Evolutionary conservation across 2,113 vertebrate genomes (phyloP).

Genomic region (Elaphurus davidianus): DNA sequence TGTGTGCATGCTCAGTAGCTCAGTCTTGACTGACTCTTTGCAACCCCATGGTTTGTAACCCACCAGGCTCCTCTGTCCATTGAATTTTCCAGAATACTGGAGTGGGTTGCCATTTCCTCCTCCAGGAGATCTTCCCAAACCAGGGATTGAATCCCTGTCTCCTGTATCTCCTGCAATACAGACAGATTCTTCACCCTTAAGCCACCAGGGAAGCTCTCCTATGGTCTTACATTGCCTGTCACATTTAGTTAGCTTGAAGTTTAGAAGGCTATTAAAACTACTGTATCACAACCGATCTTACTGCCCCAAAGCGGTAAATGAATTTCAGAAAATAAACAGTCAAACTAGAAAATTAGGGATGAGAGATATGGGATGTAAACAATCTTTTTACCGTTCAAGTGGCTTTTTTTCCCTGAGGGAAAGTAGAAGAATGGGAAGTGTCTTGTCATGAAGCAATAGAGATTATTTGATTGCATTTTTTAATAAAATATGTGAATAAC

Average conservation of each 20-base stretch:
- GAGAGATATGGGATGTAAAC: background rate
- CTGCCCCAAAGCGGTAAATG: background rate
- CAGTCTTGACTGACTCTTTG: background rate
- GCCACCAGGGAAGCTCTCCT: background rate
- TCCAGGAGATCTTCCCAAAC: background rate
- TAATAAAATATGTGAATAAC: background rate
- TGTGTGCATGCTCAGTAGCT: background rate
- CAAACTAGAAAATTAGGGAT: background rate
- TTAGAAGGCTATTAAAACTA: background rate
- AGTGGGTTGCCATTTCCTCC: background rate
- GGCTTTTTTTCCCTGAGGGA: background rate
- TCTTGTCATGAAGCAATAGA: background rate
- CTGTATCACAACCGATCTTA: background rate
- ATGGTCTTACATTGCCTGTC: background rate
- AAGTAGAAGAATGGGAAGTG: background rate
- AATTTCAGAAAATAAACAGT: background rate
- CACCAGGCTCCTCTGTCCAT: background rate
- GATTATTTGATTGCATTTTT: background rate
- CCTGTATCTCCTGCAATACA: background rate
- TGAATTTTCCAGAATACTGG: background rate
- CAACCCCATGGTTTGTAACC: background rate
- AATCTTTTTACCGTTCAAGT: background rate
- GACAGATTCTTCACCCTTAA: background rate
- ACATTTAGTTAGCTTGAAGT: background rate
- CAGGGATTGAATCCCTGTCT: background rate